Base-by-base conservation (phyloP, 2,113 vertebrate species). In the Ctenodactylus gundi region DNA sequence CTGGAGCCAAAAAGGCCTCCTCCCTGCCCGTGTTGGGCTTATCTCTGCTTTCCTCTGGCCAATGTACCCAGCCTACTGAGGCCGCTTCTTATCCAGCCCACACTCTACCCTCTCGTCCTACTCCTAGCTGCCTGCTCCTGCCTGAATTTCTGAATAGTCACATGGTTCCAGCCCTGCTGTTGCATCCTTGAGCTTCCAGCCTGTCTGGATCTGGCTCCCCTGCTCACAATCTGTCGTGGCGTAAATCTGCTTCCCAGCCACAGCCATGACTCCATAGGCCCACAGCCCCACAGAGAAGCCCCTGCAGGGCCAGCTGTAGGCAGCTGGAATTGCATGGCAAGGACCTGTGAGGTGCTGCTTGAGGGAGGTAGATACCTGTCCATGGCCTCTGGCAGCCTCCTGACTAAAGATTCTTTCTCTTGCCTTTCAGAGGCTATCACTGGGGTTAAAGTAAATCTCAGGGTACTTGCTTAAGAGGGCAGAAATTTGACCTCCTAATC, bases 141-240 rank as follows among this genome's bases (percentile, higher is more conserved):
- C 64, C 78, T 84, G 62, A 46, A 64, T 76, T 95, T 29, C 77
- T 82, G 67, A 62, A 89, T 58, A 77, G 86, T 93, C 72, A 41
- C 62, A 53, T 41, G 0, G 0, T 60, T 90, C 49, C 76, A 34
- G 85, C 64, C 94, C 93, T 90, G 87, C 55, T 77, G 84, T 81
- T 75, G 84, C 0, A 67, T 96, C 96, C 97, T 96, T 96, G 92
- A 97, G 81, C 36, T 85, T 95, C 95, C 94, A 29, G 75, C 80
- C 2, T 20, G 41, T 57, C 94, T 70, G 46, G 41, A 17, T 94
- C 96, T 95, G 94, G 93, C 96, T 49, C 20, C 6, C 81, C 46
- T 36, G 41, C 64, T 87, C 36, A 10, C 93, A 95, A 94, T 97
- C 96, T 97, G 96, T 88, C 4, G 0, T 7, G 15, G 39, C 46